A percentile compares a stretch with the other conserved stretches of the same genome.
These are phyloP conservation scores for Xylophagus ater DNA, from an alignment of 2,888 invertebrate species.

Conservation along the genomic window DNA sequence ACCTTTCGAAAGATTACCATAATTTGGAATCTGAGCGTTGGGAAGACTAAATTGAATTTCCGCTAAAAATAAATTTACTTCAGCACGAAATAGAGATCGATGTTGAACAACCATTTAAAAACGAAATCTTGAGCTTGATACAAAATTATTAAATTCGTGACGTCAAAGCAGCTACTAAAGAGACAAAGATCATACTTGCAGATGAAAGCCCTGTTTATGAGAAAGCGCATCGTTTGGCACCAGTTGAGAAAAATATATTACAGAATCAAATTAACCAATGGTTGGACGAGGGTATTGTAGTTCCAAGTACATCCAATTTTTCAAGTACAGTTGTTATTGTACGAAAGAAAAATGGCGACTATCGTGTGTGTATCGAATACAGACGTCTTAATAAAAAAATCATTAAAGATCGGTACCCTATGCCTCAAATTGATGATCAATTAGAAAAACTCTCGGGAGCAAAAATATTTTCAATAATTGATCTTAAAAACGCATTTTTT, in stretches of 20 bases:
- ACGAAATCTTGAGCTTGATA: background rate
- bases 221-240: slow-evolving; percentile 21
- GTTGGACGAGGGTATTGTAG: slow-evolving; percentile 23
- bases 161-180: background rate
- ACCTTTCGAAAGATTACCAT: too few relatives aligned
- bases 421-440: slow-evolving; percentile 31
- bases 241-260: too few relatives aligned
- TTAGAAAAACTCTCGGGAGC: too few relatives aligned
- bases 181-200: slow-evolving; percentile 23
- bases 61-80: too few relatives aligned
- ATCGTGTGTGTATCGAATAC: too few relatives aligned
- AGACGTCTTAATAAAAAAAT: too few relatives aligned
- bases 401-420: slow-evolving; percentile 24
- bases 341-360: too few relatives aligned
- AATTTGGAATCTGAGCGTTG: too few relatives aligned
- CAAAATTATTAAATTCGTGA: too few relatives aligned
- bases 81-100: too few relatives aligned
- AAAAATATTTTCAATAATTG: too few relatives aligned
- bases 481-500: slow-evolving; percentile 8
- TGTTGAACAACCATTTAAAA: background rate
- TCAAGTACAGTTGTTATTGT: slow-evolving; percentile 20
- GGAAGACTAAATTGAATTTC: too few relatives aligned
- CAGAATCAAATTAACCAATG: slow-evolving; percentile 23
- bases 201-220: slow-evolving; percentile 23
- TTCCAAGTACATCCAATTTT: slow-evolving; percentile 23